These are phyloP conservation scores for Tinamus guttatus DNA, from an alignment of 2,113 vertebrate genomes.

Conservation along the genomic window DNA sequence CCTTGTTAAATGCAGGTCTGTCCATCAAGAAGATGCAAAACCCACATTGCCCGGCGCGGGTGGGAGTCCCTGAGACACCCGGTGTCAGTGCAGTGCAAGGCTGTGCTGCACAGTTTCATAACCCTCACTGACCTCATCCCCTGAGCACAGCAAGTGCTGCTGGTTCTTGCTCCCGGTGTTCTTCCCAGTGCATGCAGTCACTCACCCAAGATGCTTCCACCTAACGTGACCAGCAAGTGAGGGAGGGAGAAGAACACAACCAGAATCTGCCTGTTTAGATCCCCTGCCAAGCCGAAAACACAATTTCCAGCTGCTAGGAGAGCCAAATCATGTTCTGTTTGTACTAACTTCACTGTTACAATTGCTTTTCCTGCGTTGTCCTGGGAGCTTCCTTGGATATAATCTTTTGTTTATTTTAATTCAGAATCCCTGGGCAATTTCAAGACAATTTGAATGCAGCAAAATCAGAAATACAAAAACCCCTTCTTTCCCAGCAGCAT, in stretches of 20 bases:
- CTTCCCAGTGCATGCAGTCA: not conserved
- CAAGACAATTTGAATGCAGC: not conserved
- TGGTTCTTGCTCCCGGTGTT: not conserved
- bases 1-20: not conserved
- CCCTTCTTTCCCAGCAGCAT: not conserved
- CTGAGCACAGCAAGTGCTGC: not conserved
- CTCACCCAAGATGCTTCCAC: not conserved
- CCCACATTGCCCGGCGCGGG: accelerated
- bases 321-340: not conserved
- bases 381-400: not conserved
- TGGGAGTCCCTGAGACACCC: not conserved
- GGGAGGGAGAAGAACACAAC: not conserved
- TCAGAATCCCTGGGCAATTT: not conserved
- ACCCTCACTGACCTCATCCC: not conserved
- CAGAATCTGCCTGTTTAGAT: not conserved
- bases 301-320: not conserved
- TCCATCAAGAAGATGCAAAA: not conserved
- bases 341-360: not conserved
- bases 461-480: not conserved
- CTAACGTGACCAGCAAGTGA: not conserved
- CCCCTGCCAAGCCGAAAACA: conserved; percentile 33
- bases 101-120: not conserved
- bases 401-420: not conserved
- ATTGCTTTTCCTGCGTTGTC: not conserved
- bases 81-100: not conserved